A percentile compares a stretch with the other conserved stretches of the same genome.
Evolutionary conservation across 1,140 invertebrate species (phyloP).

Genomic region (Augochlora pura): DNA sequence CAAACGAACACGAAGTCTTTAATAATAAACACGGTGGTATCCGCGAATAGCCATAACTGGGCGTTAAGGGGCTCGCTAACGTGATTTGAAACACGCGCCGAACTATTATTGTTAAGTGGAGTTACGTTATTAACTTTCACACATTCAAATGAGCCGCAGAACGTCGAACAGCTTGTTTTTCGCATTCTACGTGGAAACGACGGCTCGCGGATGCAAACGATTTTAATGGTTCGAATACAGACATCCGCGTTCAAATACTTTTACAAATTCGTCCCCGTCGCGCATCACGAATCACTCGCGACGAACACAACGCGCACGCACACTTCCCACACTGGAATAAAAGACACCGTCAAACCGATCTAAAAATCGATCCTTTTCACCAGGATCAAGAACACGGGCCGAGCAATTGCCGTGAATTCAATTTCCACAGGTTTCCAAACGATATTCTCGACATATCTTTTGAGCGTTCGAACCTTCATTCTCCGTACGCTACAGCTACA

Average conservation of each 20-base stretch:
- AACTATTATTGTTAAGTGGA: slow-evolving; percentile 27
- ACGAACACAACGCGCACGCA: slow-evolving; percentile 46
- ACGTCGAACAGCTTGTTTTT: not conserved
- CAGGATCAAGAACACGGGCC: not conserved
- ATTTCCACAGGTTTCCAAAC: slow-evolving; percentile 34
- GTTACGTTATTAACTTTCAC: slow-evolving; percentile 51
- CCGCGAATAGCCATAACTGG: slow-evolving; percentile 35
- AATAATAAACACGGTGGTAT: not conserved
- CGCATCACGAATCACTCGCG: slow-evolving; percentile 42
- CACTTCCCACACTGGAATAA: slow-evolving; percentile 51
- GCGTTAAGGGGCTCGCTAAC: slow-evolving; percentile 34
- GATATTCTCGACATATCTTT: slow-evolving; percentile 55
- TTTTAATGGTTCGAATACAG: not conserved
- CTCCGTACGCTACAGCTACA: slow-evolving; percentile 45
- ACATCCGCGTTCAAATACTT: slow-evolving; percentile 39
- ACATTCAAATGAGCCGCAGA: slow-evolving; percentile 28
- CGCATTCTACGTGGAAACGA: not conserved
- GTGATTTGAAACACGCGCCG: slow-evolving; percentile 65
- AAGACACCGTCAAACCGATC: not conserved
- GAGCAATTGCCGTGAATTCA: not conserved
- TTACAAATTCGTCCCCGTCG: slow-evolving; percentile 45
- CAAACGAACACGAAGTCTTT: not conserved
- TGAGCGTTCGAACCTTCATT: slow-evolving; percentile 60
- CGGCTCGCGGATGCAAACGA: too few species aligned
- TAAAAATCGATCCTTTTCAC: not conserved